Percentiles rank a stretch among this genome's conserved stretches.
phyloP scores from a whole-genome alignment of 2,888 invertebrate species.

The Choreutis nemorana region DNA sequence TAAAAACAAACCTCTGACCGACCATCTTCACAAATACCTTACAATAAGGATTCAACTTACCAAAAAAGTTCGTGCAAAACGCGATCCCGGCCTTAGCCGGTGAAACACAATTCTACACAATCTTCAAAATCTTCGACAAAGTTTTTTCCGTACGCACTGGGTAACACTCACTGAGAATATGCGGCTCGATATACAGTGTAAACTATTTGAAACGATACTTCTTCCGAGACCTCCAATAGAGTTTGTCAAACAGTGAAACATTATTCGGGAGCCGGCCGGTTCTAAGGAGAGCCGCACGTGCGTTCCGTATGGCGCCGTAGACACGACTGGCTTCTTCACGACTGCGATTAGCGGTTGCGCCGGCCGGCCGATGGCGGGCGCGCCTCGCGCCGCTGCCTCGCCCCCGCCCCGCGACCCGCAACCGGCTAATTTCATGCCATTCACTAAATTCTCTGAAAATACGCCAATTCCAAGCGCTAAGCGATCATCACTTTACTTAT shows the following conservation, averaged over 20 bases:
- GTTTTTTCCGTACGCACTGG: slow-evolving; percentile 67
- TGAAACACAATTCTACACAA: slow-evolving; percentile 64
- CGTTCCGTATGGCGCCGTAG: slow-evolving; percentile 55
- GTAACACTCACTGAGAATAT: slow-evolving; percentile 67
- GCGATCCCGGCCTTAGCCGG: slow-evolving; percentile 57
- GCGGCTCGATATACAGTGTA: slow-evolving; percentile 61
- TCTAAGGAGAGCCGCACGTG: slow-evolving; percentile 58
- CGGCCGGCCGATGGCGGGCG: slow-evolving; percentile 18
- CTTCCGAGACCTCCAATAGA: slow-evolving; percentile 65
- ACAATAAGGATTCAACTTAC: slow-evolving; percentile 32
- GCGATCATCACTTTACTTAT: slow-evolving; percentile 8
- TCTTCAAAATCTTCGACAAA: slow-evolving; percentile 67
- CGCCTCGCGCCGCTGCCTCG: slow-evolving; percentile 15
- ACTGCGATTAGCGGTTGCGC: no score
- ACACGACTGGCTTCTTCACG: slow-evolving; percentile 51
- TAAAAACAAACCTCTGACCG: no score
- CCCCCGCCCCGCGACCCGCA: slow-evolving; percentile 16
- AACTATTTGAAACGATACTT: slow-evolving; percentile 60
- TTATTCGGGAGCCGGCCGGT: slow-evolving; percentile 65
- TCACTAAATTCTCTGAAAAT: slow-evolving; percentile 54
- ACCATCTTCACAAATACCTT: no score
- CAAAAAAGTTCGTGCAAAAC: slow-evolving; percentile 59
- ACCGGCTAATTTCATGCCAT: slow-evolving; percentile 45
- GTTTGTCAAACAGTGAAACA: slow-evolving; percentile 66
- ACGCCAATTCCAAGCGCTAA: slow-evolving; percentile 25